Evolutionary conservation across 2,888 invertebrate genomes (phyloP).

Genomic region (Epirrita christyi): DNA sequence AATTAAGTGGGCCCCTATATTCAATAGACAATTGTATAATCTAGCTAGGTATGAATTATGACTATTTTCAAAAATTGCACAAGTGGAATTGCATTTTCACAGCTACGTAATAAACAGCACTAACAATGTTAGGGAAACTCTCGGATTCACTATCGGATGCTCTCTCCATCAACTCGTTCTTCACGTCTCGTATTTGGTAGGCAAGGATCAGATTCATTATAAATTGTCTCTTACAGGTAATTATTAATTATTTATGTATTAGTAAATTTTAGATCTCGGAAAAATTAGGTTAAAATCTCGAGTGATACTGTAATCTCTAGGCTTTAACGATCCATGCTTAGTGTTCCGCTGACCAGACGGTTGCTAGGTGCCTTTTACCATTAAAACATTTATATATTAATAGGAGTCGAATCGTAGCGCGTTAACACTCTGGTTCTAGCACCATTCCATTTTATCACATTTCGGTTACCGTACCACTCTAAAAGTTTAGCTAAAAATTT

Average conservation of each 20-base stretch:
- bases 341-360: constrained; percentile 67
- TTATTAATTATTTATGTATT: constrained; percentile 73
- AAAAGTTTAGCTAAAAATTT: constrained; percentile 85
- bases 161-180: constrained; percentile 58
- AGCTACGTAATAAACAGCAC: constrained; percentile 73
- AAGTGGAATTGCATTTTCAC: constrained; percentile 83
- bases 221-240: constrained; percentile 67
- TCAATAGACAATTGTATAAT: constrained; percentile 82
- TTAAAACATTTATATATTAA: constrained; percentile 79
- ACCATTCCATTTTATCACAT: constrained; percentile 86
- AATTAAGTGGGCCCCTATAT: constrained; percentile 80
- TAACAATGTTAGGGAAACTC: constrained; percentile 67
- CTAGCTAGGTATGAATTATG: constrained; percentile 80
- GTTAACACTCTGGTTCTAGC: constrained; percentile 85
- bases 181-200: constrained; percentile 69
- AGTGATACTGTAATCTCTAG: constrained; percentile 84
- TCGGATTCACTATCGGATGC: constrained; percentile 65
- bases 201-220: constrained; percentile 70
- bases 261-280: constrained; percentile 78
- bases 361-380: constrained; percentile 81
- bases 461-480: constrained; percentile 86
- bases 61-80: constrained; percentile 84
- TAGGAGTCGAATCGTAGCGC: constrained; percentile 85
- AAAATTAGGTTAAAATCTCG: constrained; percentile 76
- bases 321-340: constrained; percentile 60